A percentile compares a stretch with the other conserved stretches of the same genome.
Evolutionary conservation across 2,113 vertebrate species (phyloP).

Genomic region (Cephalopholis sonnerati): DNA sequence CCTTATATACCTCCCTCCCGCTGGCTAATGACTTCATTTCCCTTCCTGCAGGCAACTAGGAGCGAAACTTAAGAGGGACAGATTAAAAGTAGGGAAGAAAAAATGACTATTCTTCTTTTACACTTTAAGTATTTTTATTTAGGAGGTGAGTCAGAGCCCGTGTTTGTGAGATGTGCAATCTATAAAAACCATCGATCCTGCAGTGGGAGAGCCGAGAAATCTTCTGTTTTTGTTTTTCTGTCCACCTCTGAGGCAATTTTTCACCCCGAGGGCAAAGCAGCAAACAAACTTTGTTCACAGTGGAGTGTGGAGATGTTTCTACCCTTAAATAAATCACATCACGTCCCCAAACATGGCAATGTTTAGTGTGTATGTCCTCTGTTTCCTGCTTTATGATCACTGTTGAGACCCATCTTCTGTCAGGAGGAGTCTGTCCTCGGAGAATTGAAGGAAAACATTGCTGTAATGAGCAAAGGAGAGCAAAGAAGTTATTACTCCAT

Average conservation of each 20-base stretch:
- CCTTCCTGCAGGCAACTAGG: conserved; percentile 4
- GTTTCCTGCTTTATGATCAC: not conserved
- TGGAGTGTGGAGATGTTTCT: not conserved
- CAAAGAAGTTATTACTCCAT: conserved; percentile 22
- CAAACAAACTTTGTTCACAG: not conserved
- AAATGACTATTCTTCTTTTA: not conserved
- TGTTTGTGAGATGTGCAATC: conserved; percentile 4
- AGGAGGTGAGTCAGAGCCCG: not conserved
- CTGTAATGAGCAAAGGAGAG: conserved; percentile 40
- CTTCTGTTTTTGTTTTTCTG: not conserved
- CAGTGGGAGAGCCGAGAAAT: not conserved
- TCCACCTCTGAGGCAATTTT: not conserved
- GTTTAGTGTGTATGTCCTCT: not conserved
- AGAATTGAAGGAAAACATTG: conserved; percentile 11
- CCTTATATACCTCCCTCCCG: conserved; percentile 1
- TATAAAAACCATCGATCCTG: conserved; percentile 11
- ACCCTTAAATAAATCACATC: not conserved
- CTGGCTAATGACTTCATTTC: conserved; percentile 24
- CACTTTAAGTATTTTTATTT: conserved; percentile 9
- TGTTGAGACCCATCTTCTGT: not conserved
- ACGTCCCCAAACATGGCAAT: not conserved
- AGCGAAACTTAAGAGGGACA: not conserved
- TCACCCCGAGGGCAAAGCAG: not conserved
- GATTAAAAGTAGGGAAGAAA: not conserved
- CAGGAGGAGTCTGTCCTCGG: conserved; percentile 12